These are phyloP conservation scores for Eledona agricola DNA, from an alignment of 2,888 invertebrate genomes.

Conservation along the genomic window DNA sequence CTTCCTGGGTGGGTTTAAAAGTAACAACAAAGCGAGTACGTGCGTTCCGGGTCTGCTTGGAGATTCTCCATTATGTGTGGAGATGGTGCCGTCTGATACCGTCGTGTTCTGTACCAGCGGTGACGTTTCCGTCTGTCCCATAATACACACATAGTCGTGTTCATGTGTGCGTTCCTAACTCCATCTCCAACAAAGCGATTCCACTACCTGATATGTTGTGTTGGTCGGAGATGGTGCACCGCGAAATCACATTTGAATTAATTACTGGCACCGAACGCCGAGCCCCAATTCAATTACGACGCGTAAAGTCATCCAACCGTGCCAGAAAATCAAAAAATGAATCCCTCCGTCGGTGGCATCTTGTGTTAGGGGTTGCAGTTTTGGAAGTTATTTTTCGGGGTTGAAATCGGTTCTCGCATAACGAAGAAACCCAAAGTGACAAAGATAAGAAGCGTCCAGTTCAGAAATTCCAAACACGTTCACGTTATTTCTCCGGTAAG, in stretches of 20 bases:
- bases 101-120: constrained; percentile 44
- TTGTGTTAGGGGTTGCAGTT: no score
- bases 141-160: constrained; percentile 40
- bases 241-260: constrained; percentile 10
- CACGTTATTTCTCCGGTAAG: constrained; percentile 54
- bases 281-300: constrained; percentile 2
- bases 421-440: constrained; percentile 29
- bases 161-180: constrained; percentile 39
- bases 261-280: constrained; percentile 4
- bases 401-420: constrained; percentile 15
- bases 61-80: constrained; percentile 55
- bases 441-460: constrained; percentile 42
- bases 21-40: constrained; percentile 58
- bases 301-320: background rate
- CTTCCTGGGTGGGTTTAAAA: constrained; percentile 60
- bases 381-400: no score
- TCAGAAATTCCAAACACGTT: constrained; percentile 57
- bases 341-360: no score
- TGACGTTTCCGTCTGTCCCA: constrained; percentile 47
- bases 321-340: no score
- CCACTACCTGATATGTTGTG: constrained; percentile 44
- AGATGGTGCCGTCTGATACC: constrained; percentile 56
- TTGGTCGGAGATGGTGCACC: background rate
- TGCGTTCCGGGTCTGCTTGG: constrained; percentile 58
- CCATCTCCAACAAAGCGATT: constrained; percentile 47